Conservation (phyloP, 2,113 vertebrate species). For the Burhinus oedicnemus region DNA sequence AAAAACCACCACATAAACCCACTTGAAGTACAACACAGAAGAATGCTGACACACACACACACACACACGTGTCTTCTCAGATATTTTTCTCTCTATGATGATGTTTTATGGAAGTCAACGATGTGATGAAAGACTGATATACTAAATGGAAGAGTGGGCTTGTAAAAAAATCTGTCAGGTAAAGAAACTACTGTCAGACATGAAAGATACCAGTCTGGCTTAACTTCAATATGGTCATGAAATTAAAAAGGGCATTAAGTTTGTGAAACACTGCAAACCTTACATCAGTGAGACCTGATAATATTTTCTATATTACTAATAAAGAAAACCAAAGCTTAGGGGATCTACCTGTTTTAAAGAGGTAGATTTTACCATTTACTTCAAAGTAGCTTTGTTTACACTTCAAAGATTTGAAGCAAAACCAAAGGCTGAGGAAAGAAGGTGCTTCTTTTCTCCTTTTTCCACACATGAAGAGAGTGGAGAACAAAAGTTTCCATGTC, state of each 20-base stretch:
- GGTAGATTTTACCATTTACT: neutral
- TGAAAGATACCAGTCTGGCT: neutral
- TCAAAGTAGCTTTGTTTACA: slow-evolving; percentile 9
- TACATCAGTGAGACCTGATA: neutral
- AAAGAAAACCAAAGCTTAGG: slow-evolving; percentile 12
- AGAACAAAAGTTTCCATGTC: neutral
- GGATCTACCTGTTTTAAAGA: neutral
- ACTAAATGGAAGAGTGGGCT: neutral
- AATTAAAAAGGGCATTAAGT: neutral
- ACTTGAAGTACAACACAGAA: neutral
- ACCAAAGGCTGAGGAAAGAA: neutral
- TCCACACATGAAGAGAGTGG: neutral
- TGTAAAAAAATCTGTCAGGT: neutral
- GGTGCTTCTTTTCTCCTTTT: neutral
- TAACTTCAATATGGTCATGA: neutral
- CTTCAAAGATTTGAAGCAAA: slow-evolving; percentile 22
- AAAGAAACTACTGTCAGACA: neutral
- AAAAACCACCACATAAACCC: neutral
- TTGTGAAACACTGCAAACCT: neutral
- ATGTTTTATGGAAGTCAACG: neutral
- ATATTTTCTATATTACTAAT: neutral
- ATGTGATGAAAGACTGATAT: neutral
- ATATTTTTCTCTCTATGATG: neutral
- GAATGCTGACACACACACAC: neutral
- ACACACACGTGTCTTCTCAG: neutral